A percentile compares a stretch with the other conserved stretches of the same genome.
Conservation (phyloP, 2,888 invertebrate genomes). For the Aricia artaxerxes region DNA sequence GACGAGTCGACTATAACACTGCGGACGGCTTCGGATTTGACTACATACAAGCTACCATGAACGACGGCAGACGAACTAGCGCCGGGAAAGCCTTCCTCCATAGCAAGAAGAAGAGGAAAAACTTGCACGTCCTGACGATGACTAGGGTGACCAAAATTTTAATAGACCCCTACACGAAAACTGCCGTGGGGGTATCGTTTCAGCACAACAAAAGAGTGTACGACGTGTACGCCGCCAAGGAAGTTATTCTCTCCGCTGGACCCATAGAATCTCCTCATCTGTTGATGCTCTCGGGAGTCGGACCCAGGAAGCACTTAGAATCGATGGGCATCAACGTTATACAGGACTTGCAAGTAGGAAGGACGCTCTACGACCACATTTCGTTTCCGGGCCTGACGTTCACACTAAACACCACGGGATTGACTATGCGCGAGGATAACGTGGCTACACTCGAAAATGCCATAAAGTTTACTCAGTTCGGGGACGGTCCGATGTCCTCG, state of each 20-base stretch:
- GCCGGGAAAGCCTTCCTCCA: slow-evolving; percentile 82
- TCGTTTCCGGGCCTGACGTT: slow-evolving; percentile 81
- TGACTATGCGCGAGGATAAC: slow-evolving; percentile 56
- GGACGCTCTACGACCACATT: slow-evolving; percentile 85
- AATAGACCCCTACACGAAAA: slow-evolving; percentile 77
- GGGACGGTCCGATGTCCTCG: slow-evolving; percentile 76
- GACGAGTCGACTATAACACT: slow-evolving; percentile 86
- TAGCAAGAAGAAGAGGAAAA: slow-evolving; percentile 73
- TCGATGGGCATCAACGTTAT: slow-evolving; percentile 81
- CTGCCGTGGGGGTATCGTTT: slow-evolving; percentile 63
- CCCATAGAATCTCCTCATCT: slow-evolving; percentile 91
- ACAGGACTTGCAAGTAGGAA: slow-evolving; percentile 83
- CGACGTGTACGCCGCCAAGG: slow-evolving; percentile 68
- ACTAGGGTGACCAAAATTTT: slow-evolving; percentile 80
- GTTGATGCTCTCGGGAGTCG: slow-evolving; percentile 84
- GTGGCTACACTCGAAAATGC: slow-evolving; percentile 57
- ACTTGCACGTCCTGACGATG: slow-evolving; percentile 79
- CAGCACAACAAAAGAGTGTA: slow-evolving; percentile 68
- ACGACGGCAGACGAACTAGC: slow-evolving; percentile 74
- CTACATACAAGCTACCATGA: slow-evolving; percentile 70
- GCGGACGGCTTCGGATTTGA: slow-evolving; percentile 82
- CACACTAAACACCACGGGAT: slow-evolving; percentile 66
- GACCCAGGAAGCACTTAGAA: slow-evolving; percentile 81
- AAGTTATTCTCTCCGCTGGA: slow-evolving; percentile 84
- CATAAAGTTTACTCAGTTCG: slow-evolving; percentile 61